Evolutionary conservation across 2,888 invertebrate genomes (phyloP).

Genomic region (Sphinx pinastri): DNA sequence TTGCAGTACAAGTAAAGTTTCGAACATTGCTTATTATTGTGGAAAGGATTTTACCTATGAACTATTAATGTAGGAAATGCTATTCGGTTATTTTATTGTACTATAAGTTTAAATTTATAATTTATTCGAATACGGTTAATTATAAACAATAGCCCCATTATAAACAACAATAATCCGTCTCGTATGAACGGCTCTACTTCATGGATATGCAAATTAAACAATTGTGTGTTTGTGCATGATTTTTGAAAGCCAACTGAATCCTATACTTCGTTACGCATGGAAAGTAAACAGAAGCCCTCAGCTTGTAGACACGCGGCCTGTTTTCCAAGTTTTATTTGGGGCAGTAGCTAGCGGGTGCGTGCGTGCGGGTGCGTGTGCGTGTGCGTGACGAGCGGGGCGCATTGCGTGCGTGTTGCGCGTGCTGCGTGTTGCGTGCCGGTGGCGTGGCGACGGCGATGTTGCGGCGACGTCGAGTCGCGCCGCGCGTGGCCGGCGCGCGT

Average conservation of each 20-base stretch:
- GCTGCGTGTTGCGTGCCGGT: background rate
- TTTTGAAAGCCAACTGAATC: background rate
- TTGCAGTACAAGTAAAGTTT: background rate
- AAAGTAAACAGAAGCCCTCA: background rate
- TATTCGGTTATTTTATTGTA: too few species aligned
- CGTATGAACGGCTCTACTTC: background rate
- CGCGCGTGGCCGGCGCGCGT: conserved; percentile 43
- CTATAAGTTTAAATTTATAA: too few species aligned
- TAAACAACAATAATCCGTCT: background rate
- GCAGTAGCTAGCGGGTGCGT: background rate
- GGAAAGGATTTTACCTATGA: background rate
- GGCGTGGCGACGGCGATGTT: background rate
- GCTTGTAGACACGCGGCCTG: background rate
- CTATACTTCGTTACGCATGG: background rate
- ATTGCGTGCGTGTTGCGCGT: background rate
- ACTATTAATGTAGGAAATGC: too few species aligned
- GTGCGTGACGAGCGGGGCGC: background rate
- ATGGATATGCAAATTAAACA: background rate
- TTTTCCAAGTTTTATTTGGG: background rate
- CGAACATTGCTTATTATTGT: background rate
- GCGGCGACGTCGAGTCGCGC: conserved; percentile 24
- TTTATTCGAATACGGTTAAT: background rate
- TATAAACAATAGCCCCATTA: background rate
- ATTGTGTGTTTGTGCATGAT: background rate
- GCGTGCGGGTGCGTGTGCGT: background rate